Conservation (phyloP, 2,797 vertebrate species). For the Syngnathus rostellatus region DNA sequence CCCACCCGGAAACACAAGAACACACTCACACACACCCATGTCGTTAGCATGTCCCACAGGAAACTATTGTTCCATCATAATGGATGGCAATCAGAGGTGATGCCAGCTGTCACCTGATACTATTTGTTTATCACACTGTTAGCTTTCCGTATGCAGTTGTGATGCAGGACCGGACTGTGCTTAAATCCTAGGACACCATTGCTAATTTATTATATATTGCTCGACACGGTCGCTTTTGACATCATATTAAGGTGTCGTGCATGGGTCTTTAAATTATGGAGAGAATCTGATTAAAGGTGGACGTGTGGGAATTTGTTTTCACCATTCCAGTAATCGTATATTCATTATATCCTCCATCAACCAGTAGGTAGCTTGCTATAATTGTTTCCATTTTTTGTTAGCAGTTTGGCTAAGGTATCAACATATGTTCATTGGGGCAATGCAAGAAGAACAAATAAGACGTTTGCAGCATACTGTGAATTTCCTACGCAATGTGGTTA, state of each 20-base stretch:
- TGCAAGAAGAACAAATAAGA: conserved; percentile 1
- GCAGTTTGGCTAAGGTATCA: neutral
- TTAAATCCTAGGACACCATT: neutral
- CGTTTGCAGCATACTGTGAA: conserved; percentile 7
- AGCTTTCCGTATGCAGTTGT: conserved; percentile 18
- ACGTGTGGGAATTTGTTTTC: neutral
- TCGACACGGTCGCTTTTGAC: neutral
- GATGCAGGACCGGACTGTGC: neutral
- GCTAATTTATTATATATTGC: neutral
- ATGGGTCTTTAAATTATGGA: neutral
- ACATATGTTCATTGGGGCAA: conserved; percentile 2
- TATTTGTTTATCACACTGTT: conserved; percentile 35
- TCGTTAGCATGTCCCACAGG: conserved; percentile 55
- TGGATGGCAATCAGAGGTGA: conserved; percentile 85
- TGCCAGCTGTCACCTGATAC: conserved; percentile 63
- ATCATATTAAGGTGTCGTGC: neutral
- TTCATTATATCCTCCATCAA: neutral
- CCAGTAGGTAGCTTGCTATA: neutral
- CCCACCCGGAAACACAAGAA: too few species aligned
- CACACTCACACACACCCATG: conserved; percentile 25
- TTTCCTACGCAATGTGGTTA: conserved; percentile 45
- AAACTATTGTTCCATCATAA: conserved; percentile 70
- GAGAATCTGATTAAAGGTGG: neutral
- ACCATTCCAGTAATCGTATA: neutral
- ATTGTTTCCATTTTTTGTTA: neutral